These are phyloP conservation scores for Pomatostomus ruficeps DNA, from an alignment of 2,113 vertebrate genomes.

Conservation along the genomic window DNA sequence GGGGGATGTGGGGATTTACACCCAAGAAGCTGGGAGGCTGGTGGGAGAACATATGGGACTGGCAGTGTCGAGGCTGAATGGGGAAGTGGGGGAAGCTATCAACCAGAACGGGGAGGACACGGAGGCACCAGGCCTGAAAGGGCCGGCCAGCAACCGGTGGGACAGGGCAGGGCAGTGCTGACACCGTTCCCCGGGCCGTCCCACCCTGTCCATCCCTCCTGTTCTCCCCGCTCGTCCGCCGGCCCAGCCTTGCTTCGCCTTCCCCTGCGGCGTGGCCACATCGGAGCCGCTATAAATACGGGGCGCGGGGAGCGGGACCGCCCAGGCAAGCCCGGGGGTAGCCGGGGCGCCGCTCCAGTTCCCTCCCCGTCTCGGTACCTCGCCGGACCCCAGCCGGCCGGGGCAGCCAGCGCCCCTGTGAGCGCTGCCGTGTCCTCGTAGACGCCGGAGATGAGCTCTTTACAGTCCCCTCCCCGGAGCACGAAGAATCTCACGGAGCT, in stretches of 20 bases:
- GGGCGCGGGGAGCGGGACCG: too few species aligned
- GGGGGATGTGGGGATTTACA: too few species aligned
- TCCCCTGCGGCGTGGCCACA: background rate
- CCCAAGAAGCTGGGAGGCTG: background rate
- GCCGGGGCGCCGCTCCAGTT: too few species aligned
- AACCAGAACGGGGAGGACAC: background rate
- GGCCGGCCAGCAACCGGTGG: too few species aligned
- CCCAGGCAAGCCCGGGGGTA: background rate
- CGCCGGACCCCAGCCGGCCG: too few species aligned
- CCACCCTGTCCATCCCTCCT: background rate
- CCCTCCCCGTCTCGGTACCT: too few species aligned
- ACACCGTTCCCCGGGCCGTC: background rate
- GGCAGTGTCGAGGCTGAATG: background rate
- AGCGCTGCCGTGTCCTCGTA: background rate
- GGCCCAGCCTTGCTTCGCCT: too few species aligned
- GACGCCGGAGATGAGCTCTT: slow-evolving; percentile 62
- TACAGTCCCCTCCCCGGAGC: slow-evolving; percentile 49
- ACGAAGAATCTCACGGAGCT: slow-evolving; percentile 76
- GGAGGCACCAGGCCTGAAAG: too few species aligned
- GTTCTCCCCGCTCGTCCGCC: background rate
- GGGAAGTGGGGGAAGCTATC: too few species aligned
- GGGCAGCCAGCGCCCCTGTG: background rate
- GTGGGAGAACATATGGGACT: too few species aligned
- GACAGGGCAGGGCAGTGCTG: background rate
- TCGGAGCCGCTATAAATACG: background rate